These are phyloP conservation scores for Cryptotermes secundus DNA, from an alignment of 1,140 invertebrate genomes.

Conservation along the genomic window DNA sequence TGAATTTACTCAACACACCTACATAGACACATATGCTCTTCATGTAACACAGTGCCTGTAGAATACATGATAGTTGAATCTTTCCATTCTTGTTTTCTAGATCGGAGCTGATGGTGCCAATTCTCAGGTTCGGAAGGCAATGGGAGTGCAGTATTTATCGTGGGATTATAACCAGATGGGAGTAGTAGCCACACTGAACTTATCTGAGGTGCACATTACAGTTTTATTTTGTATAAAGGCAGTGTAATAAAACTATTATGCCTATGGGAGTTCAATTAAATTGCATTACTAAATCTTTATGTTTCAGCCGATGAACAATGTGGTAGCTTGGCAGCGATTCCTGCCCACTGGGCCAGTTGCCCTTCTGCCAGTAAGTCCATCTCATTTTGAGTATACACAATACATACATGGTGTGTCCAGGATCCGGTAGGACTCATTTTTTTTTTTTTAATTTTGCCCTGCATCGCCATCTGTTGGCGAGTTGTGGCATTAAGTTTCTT, in stretches of 20 bases:
- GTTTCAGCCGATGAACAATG: constrained; percentile 69
- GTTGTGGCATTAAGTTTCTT: too few relatives aligned
- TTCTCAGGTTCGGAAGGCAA: constrained; percentile 78
- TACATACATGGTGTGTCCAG: too few relatives aligned
- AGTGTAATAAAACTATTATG: not conserved
- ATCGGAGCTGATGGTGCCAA: constrained; percentile 92
- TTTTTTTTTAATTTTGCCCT: too few relatives aligned
- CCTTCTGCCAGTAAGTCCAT: constrained; percentile 73
- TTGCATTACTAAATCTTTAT: constrained; percentile 26
- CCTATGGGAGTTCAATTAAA: not conserved
- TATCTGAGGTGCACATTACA: constrained; percentile 62
- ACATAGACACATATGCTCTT: too few relatives aligned
- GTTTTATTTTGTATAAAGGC: not conserved
- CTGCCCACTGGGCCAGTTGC: constrained; percentile 88
- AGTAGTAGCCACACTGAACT: constrained; percentile 83
- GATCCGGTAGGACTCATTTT: too few relatives aligned
- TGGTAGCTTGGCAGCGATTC: constrained; percentile 94
- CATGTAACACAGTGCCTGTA: too few relatives aligned
- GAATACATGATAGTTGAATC: not conserved
- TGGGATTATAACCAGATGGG: constrained; percentile 88
- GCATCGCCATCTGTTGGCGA: too few relatives aligned
- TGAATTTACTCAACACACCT: too few relatives aligned
- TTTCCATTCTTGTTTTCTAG: constrained; percentile 51
- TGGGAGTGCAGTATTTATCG: constrained; percentile 73
- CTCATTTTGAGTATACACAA: not conserved